Percentiles rank a stretch among this genome's conserved stretches.
Conservation (phyloP, 2,888 invertebrate genomes). For the Carterocephalus palaemon region DNA sequence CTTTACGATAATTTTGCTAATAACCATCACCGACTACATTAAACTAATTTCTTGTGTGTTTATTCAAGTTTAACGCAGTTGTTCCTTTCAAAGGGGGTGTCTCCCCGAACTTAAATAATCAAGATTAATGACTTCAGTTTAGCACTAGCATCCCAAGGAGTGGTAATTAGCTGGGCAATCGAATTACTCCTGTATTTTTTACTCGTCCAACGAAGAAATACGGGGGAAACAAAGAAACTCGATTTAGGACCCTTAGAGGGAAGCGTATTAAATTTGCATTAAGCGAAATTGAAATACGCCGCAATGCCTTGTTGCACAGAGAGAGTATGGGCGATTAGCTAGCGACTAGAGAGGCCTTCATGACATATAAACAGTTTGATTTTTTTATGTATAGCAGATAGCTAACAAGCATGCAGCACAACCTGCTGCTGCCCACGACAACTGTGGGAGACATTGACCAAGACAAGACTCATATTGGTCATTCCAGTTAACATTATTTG, state of each 20-base stretch:
- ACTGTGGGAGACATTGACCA: too few relatives aligned
- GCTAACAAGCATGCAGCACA: too few relatives aligned
- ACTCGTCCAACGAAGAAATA: conserved; percentile 35
- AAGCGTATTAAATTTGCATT: conserved; percentile 78
- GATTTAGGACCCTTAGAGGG: conserved; percentile 63
- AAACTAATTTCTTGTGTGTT: conserved; percentile 25
- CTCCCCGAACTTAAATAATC: conserved; percentile 57
- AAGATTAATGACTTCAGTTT: conserved; percentile 66
- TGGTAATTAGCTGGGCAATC: conserved; percentile 51
- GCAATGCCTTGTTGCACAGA: conserved; percentile 56
- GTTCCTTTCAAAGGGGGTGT: conserved; percentile 28
- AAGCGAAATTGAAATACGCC: conserved; percentile 77
- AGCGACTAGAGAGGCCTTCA: neutral
- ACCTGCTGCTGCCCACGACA: too few relatives aligned
- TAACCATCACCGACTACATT: conserved; percentile 21
- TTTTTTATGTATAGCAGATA: too few relatives aligned
- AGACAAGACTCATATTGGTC: too few relatives aligned
- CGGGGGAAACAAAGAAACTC: conserved; percentile 70
- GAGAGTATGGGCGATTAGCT: neutral
- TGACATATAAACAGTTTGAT: neutral
- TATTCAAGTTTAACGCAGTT: conserved; percentile 24
- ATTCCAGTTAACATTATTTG: too few relatives aligned
- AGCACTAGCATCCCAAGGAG: conserved; percentile 50
- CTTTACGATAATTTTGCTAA: conserved; percentile 10
- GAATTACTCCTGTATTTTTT: conserved; percentile 31